Evolutionary conservation across 2,797 vertebrate genomes (phyloP), one percentile per base, ranked within the genome.

Genomic region (Phoxinus dragarum): DNA sequence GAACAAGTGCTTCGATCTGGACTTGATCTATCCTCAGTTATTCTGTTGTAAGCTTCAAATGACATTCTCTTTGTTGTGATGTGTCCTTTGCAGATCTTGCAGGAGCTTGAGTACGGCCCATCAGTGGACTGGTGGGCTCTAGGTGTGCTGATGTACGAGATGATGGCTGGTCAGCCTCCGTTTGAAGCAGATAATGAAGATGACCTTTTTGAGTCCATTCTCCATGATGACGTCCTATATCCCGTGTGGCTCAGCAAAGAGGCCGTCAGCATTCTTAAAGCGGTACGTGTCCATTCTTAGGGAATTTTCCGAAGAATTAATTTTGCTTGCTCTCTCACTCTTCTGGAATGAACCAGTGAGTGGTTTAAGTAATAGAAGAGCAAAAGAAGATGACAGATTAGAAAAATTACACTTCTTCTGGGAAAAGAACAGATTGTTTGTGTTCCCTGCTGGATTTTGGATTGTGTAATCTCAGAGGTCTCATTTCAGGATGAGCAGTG

Each of bases 211-310:
- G 98, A 99, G 91, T 99, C 98, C 90, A 98, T 99, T 91, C 97
- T 99, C 66, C 98, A 99, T 0, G 97, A 98, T 1, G 98, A 99
- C 3, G 98, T 99, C 8, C 94, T 99, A 1, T 98, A 98, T 91
- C 98, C 98, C 0, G 97, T 98, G 72, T 99, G 98, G 98, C 97
- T 98, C 89, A 98, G 98, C 95, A 99, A 98, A 93, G 98, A 99
- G 93, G 98, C 98, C 0, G 98, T 99, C 91, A 96, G 97, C 95
- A 98, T 99, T 91, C 94, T 99, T 80, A 98, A 97, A 95, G 96
- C 97, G 82, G 98, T 99, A 89, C 95, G 97, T 96, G 16, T 64
- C 44, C 23, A 10, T 19, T 56, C 9, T 78, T 23, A 19, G 31
- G 5, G 49, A n/a, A 73, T 73, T 49, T 52, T 10, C 1, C 3